Base-by-base conservation (phyloP, 2,113 vertebrate species). In the Mionectes macconnelli region DNA sequence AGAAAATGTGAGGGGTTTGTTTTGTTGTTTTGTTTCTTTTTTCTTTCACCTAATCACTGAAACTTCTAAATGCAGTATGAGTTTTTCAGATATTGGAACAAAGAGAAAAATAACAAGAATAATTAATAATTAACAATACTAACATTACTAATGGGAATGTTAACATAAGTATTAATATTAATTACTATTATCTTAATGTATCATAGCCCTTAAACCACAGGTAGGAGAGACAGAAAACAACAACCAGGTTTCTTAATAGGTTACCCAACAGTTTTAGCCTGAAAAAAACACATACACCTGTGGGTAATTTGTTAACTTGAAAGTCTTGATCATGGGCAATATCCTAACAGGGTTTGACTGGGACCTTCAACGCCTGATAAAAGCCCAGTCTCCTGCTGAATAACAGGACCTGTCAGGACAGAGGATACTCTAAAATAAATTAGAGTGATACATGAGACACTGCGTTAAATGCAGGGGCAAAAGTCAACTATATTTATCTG, bases 401-500 rank as follows among this genome's bases (percentile, higher is more conserved):
- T 57, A 92, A 89, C 90, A 92, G 83, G 79, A 89, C 44, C 1
- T 57, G 75, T 92, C 79, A 93, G 56, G 93, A 94, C 76, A 94
- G 64, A 85, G 68, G 81, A 81, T 28, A 62, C 40, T 88, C 64
- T 22, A 49, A 95, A 82, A 94, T 75, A 91, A 91, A 94, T 64
- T 39, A 78, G 63, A 72, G 27, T 67, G 84, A 94, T 57, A 93
- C 49, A 72, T 27, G 49, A 93, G 84, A 90, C 3, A 4, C 21
- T 2, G 2, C 52, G 56, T 84, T 90, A 93, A 96, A 94, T 44
- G 40, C 33, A 92, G 37, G 59, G 52, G 14, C 50, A 91, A 74
- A 69, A 90, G 67, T 81, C 87, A 96, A 75, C 69, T 84, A 59
- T 77, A 84, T 95, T 96, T 94, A 93, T 77, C 50, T 40, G 52